phyloP scores from a whole-genome alignment of 2,113 vertebrate species.

The Anoura caudifer region DNA sequence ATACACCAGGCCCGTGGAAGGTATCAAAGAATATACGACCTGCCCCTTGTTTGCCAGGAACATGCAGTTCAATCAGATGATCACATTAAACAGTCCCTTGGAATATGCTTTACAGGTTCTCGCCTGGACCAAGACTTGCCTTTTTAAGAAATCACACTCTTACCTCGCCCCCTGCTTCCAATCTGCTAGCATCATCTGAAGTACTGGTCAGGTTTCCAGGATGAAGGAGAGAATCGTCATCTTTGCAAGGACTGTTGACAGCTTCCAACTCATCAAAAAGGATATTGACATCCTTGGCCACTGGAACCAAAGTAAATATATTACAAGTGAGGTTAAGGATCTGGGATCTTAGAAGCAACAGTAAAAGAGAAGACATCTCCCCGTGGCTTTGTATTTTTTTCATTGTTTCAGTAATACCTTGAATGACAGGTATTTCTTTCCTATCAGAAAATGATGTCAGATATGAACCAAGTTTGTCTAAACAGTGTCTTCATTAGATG shows the following conservation, averaged over 20 bases:
- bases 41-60: neutral
- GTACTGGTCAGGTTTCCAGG: conserved; percentile 88
- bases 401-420: neutral
- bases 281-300: conserved; percentile 91
- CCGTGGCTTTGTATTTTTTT: neutral
- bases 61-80: neutral
- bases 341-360: neutral
- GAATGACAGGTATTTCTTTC: neutral
- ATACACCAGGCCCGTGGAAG: neutral
- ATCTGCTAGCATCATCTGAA: conserved; percentile 88
- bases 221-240: conserved; percentile 91
- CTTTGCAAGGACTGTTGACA: conserved; percentile 89
- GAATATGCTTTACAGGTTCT: neutral
- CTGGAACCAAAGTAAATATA: conserved; percentile 74
- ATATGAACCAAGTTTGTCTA: neutral
- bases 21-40: neutral
- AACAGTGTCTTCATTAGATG: neutral
- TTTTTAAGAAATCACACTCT: conserved; percentile 49
- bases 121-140: neutral
- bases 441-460: neutral
- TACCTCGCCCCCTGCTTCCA: conserved; percentile 88
- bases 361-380: neutral
- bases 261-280: conserved; percentile 88
- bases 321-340: neutral
- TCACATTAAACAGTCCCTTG: neutral